phyloP scores from a whole-genome alignment of 2,113 vertebrate species.

The Dendropsophus ebraccatus region DNA sequence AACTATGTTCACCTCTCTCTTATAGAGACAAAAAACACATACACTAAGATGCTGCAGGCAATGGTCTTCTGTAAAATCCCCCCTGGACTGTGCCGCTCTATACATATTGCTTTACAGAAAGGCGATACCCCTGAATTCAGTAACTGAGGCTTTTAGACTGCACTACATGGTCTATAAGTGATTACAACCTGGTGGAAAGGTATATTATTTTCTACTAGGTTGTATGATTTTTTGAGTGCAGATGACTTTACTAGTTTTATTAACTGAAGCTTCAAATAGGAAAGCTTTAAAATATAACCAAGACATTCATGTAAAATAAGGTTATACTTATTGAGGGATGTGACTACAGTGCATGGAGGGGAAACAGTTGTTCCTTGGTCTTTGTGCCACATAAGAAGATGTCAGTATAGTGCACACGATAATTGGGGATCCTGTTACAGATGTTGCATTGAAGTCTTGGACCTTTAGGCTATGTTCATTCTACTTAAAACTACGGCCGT shows the following conservation, averaged over 20 bases:
- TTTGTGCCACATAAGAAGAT: too few relatives aligned
- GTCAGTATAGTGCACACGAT: too few relatives aligned
- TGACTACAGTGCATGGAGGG: background rate
- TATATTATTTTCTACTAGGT: background rate
- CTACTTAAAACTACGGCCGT: too few relatives aligned
- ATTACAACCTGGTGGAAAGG: background rate
- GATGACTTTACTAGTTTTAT: background rate
- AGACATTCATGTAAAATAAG: background rate
- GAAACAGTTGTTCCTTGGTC: background rate
- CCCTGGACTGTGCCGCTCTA: background rate
- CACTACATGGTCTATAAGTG: background rate
- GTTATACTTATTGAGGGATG: background rate
- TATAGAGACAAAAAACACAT: background rate
- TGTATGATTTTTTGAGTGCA: background rate
- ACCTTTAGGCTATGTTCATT: too few relatives aligned
- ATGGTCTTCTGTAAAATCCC: background rate
- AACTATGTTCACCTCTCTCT: slow-evolving; percentile 4
- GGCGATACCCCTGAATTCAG: background rate
- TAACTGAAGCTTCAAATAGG: too few relatives aligned
- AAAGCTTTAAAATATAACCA: background rate
- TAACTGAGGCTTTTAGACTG: background rate
- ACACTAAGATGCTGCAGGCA: background rate
- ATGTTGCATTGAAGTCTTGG: too few relatives aligned
- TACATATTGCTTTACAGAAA: slow-evolving; percentile 6
- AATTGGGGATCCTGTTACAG: too few relatives aligned